A percentile compares a stretch with the other conserved stretches of the same genome.
Conservation (phyloP, 2,797 vertebrate species). For the Epinephelus awoara region DNA sequence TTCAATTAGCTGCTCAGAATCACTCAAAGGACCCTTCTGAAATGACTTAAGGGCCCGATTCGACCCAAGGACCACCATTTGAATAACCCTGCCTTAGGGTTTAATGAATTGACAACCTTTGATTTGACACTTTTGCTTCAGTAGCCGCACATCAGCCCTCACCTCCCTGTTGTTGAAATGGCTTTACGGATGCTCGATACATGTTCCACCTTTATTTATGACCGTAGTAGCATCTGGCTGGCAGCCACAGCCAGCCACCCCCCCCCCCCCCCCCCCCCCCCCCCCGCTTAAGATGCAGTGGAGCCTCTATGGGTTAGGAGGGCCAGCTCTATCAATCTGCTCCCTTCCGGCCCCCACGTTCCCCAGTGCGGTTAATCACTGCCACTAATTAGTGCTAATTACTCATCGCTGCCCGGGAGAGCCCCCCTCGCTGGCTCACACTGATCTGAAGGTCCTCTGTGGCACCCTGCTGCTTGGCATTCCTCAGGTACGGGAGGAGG, state of each 20-base stretch:
- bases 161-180: slow-evolving; percentile 52
- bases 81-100: slow-evolving; percentile 52
- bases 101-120: slow-evolving; percentile 47
- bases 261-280: slow-evolving; percentile 63
- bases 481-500: slow-evolving; percentile 68
- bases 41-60: slow-evolving; percentile 48
- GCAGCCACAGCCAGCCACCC: slow-evolving; percentile 52
- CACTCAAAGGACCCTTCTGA: slow-evolving; percentile 36
- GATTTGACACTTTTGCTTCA: slow-evolving; percentile 49
- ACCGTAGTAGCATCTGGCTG: slow-evolving; percentile 71
- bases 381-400: slow-evolving; percentile 90
- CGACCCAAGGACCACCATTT: slow-evolving; percentile 51
- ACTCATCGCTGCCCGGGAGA: slow-evolving; percentile 81
- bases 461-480: slow-evolving; percentile 64
- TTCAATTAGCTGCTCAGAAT: slow-evolving; percentile 62
- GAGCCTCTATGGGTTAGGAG: slow-evolving; percentile 76
- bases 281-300: slow-evolving; percentile 85
- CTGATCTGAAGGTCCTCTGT: slow-evolving; percentile 73
- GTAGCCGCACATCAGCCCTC: slow-evolving; percentile 30
- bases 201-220: slow-evolving; percentile 71
- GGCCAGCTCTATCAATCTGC: slow-evolving; percentile 87
- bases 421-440: slow-evolving; percentile 52
- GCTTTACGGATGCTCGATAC: slow-evolving; percentile 41
- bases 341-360: slow-evolving; percentile 86
- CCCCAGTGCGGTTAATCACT: slow-evolving; percentile 89